phyloP scores from a whole-genome alignment of 1,140 invertebrate genomes.

The Camponotus vicinus region DNA sequence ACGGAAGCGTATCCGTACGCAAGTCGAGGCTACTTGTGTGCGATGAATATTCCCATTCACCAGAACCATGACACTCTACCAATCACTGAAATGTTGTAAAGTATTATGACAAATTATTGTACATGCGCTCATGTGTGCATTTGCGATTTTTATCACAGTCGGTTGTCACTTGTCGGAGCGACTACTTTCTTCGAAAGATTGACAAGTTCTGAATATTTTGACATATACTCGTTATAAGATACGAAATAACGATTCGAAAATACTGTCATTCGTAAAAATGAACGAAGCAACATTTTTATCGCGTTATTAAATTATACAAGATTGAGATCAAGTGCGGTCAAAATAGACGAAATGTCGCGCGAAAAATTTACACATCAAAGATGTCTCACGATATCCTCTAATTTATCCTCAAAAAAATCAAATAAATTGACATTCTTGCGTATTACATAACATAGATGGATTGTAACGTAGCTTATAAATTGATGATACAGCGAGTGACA shows the following conservation, averaged over 20 bases:
- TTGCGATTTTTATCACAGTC: background rate
- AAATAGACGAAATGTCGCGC: background rate
- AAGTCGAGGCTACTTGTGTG: constrained; percentile 6
- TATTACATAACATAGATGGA: too few species aligned
- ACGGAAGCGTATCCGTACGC: constrained; percentile 6
- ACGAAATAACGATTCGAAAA: background rate
- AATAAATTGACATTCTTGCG: too few species aligned
- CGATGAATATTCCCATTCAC: constrained; percentile 29
- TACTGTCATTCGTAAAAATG: background rate
- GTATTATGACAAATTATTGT: background rate
- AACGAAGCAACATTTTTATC: background rate
- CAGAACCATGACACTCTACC: constrained; percentile 33
- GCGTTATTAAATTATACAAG: background rate
- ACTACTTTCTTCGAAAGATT: background rate
- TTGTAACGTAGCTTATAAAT: too few species aligned
- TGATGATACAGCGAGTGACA: too few species aligned
- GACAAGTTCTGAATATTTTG: background rate
- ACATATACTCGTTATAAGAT: background rate
- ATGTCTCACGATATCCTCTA: too few species aligned
- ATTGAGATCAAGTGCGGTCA: background rate
- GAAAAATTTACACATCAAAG: background rate
- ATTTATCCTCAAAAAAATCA: too few species aligned
- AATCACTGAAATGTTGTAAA: constrained; percentile 37
- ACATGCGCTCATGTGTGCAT: background rate
- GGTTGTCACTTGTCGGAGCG: background rate